phyloP scores from a whole-genome alignment of 2,888 invertebrate genomes.

The Junonia oenone region DNA sequence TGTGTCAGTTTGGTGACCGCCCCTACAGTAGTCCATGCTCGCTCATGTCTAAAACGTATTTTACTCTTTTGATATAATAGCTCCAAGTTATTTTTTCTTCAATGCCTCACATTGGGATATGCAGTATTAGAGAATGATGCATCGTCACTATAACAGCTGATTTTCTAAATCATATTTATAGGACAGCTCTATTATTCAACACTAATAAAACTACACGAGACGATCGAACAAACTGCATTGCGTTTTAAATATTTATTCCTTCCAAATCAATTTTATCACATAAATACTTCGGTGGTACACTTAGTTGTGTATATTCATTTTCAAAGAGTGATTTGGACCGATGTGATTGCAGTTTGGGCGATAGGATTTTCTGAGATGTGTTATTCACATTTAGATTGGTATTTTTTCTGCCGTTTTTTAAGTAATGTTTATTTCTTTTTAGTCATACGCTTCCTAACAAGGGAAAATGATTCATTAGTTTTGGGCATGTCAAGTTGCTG shows the following conservation, averaged over 20 bases:
- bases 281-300: not conserved
- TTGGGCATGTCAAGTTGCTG: constrained; percentile 77
- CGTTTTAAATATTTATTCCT: constrained; percentile 20
- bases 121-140: constrained; percentile 79
- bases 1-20: constrained; percentile 81
- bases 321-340: not conserved
- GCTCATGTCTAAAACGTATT: constrained; percentile 72
- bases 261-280: not conserved
- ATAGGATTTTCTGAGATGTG: constrained; percentile 57
- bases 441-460: constrained; percentile 76
- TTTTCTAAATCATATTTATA: constrained; percentile 72
- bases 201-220: constrained; percentile 60
- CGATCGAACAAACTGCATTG: constrained; percentile 67
- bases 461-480: constrained; percentile 74
- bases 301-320: not conserved
- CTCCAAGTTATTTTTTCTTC: constrained; percentile 73
- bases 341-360: constrained; percentile 56
- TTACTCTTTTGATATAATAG: constrained; percentile 73
- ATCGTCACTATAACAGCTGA: constrained; percentile 79
- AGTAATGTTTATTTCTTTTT: constrained; percentile 61
- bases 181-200: constrained; percentile 79
- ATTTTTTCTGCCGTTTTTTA: constrained; percentile 59
- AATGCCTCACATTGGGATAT: constrained; percentile 76
- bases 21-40: constrained; percentile 79
- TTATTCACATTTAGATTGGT: constrained; percentile 58